Evolutionary conservation across 2,797 vertebrate genomes (phyloP).

Genomic region (Parambassis ranga): DNA sequence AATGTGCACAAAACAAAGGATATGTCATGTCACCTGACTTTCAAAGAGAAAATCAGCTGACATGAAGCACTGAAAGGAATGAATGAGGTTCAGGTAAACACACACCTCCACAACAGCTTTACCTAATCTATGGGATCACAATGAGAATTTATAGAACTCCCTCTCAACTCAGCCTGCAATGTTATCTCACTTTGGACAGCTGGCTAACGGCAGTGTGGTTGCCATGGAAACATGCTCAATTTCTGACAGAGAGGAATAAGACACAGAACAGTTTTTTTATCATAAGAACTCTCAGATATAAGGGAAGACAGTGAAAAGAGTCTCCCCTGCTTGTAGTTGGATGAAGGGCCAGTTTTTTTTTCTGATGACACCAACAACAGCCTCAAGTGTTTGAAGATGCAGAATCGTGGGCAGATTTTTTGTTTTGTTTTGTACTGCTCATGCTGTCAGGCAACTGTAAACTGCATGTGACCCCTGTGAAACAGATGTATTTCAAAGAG

Average conservation of each 20-base stretch:
- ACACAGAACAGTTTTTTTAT: conserved; percentile 65
- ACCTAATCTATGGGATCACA: conserved; percentile 42
- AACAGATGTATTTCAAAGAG: conserved; percentile 34
- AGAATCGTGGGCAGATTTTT: background rate
- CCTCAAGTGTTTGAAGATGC: conserved; percentile 26
- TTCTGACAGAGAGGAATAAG: conserved; percentile 67
- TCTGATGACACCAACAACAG: conserved; percentile 20
- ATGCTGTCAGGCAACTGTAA: conserved; percentile 17
- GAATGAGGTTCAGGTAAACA: conserved; percentile 19
- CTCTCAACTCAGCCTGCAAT: conserved; percentile 51
- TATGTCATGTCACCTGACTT: background rate
- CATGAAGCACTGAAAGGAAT: background rate
- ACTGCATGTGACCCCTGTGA: conserved; percentile 34
- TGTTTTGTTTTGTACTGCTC: background rate
- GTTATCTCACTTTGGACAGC: conserved; percentile 75
- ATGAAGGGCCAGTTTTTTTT: background rate
- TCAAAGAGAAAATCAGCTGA: background rate
- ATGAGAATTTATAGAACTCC: conserved; percentile 44
- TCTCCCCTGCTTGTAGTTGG: background rate
- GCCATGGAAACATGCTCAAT: conserved; percentile 75
- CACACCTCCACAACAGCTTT: conserved; percentile 8
- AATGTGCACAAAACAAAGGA: too few relatives aligned
- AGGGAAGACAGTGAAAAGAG: conserved; percentile 34
- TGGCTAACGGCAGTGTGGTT: conserved; percentile 72
- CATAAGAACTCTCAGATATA: conserved; percentile 47